Base-by-base conservation (phyloP, 2,113 vertebrate species). In the Nibea albiflora region DNA sequence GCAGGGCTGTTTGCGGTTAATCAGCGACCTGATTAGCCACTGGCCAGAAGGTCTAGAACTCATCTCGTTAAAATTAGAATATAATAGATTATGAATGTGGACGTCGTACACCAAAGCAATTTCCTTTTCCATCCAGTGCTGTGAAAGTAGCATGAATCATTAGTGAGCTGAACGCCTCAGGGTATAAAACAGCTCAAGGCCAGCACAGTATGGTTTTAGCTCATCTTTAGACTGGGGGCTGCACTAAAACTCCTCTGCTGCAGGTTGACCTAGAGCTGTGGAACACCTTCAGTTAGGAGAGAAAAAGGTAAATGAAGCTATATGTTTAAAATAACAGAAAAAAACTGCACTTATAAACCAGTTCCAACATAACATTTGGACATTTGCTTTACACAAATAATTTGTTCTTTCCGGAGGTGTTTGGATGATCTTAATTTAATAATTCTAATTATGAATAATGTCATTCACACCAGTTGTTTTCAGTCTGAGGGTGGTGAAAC, bases 41-140 rank as follows among this genome's bases (percentile, higher is more conserved):
- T 65, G 78, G 79, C 83, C 70, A 62, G 47, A 20, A 88, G 85
- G 83, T 86, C 88, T 80, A 52, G 53, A 77, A 81, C 85, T 85
- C 83, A 86, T 88, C 88, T 80, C 19, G 49, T 88, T 88, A 88
- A 89, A 91, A 86, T 89, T 84, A 88, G 83, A 74, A 88, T 73
- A 79, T 82, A 80, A 89, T 89, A 80, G 78, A 91, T 82, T 89
- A 87, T 88, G 72, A 80, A 91, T 88, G 85, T 80, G 54, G 75
- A 76, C 9, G 42, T 39, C 9, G 42, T 39, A 73, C 66, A 85
- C 70, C 70, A 54, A 80, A 49, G 80, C 80, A 89, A 89, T 89
- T 88, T 91, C 87, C 89, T 85, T 49, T 53, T 69, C 67, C 66
- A 63, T 57, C 63, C 66, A 54, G 64, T 86, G 62, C 62, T 47